Conservation (phyloP, 2,113 vertebrate genomes). For the zebrafish (Danio rerio) region DNA sequence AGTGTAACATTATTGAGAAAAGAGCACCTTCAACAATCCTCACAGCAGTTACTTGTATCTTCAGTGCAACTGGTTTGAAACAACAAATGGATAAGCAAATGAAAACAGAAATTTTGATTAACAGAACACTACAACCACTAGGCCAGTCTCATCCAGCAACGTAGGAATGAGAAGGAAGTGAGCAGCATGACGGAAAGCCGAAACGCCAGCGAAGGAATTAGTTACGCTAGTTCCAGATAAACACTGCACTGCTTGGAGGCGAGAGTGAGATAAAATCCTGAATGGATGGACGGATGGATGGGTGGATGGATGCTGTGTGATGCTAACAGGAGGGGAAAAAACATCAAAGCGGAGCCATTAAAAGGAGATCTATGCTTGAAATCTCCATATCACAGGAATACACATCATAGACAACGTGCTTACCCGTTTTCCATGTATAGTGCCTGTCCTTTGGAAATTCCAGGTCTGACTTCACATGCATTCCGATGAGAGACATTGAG, state of each 20-base stretch:
- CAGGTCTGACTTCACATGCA: conserved; percentile 79
- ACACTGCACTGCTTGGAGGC: background rate
- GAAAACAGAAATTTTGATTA: background rate
- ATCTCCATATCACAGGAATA: conserved; percentile 38
- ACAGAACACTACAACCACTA: background rate
- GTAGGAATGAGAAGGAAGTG: background rate
- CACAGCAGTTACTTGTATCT: background rate
- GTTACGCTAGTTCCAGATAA: conserved; percentile 12
- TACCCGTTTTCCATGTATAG: conserved; percentile 97
- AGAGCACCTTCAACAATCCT: background rate
- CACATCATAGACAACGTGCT: conserved; percentile 47
- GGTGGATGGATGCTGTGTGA: conserved; percentile 26
- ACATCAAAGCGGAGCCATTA: conserved; percentile 15
- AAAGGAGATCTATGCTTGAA: background rate
- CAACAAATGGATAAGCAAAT: background rate
- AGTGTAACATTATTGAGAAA: background rate
- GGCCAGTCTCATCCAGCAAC: background rate
- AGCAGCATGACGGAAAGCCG: background rate
- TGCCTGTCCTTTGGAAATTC: conserved; percentile 82
- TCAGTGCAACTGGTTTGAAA: background rate
- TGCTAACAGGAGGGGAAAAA: conserved; percentile 17
- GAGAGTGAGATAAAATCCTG: conserved; percentile 2
- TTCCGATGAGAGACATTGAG: conserved; percentile 78
- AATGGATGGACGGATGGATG: conserved; percentile 1
- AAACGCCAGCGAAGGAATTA: background rate